A percentile compares a stretch with the other conserved stretches of the same genome.
Conservation (phyloP, 2,888 invertebrate species). For the Clostera curtula region DNA sequence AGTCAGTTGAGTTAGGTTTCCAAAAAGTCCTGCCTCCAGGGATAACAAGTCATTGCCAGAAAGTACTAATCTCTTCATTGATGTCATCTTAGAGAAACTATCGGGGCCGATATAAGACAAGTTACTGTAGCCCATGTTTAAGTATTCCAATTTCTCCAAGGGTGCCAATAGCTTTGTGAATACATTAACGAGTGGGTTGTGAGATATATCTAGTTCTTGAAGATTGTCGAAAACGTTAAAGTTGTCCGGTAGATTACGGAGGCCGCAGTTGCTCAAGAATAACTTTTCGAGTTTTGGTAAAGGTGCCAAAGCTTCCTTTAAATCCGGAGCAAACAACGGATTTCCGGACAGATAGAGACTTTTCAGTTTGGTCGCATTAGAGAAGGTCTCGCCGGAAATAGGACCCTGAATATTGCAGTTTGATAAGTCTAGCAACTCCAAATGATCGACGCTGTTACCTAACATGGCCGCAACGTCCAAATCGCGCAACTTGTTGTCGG, state of each 20-base stretch:
- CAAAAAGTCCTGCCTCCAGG: constrained; percentile 79
- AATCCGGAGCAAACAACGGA: constrained; percentile 79
- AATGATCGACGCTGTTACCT: constrained; percentile 77
- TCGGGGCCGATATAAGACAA: constrained; percentile 78
- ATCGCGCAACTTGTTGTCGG: constrained; percentile 78
- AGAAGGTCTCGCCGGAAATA: constrained; percentile 80
- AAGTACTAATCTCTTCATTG: constrained; percentile 77
- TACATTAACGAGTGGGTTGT: constrained; percentile 80
- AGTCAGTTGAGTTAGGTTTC: constrained; percentile 78
- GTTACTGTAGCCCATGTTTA: constrained; percentile 84
- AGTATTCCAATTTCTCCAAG: constrained; percentile 77
- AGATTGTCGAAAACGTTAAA: constrained; percentile 79
- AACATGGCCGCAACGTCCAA: constrained; percentile 78
- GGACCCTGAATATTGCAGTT: constrained; percentile 80
- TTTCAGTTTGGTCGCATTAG: constrained; percentile 78
- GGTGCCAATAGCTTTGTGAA: constrained; percentile 79
- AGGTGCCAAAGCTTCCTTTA: constrained; percentile 79
- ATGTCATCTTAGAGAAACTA: constrained; percentile 81
- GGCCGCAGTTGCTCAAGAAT: constrained; percentile 79
- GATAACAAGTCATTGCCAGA: constrained; percentile 81
- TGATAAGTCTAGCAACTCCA: constrained; percentile 80
- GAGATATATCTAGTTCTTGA: constrained; percentile 80
- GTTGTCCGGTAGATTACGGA: constrained; percentile 78
- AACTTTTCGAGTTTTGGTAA: constrained; percentile 78
- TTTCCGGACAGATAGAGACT: constrained; percentile 80